Evolutionary conservation across 2,888 invertebrate species (phyloP).

Genomic region (Morinoia aosen): DNA sequence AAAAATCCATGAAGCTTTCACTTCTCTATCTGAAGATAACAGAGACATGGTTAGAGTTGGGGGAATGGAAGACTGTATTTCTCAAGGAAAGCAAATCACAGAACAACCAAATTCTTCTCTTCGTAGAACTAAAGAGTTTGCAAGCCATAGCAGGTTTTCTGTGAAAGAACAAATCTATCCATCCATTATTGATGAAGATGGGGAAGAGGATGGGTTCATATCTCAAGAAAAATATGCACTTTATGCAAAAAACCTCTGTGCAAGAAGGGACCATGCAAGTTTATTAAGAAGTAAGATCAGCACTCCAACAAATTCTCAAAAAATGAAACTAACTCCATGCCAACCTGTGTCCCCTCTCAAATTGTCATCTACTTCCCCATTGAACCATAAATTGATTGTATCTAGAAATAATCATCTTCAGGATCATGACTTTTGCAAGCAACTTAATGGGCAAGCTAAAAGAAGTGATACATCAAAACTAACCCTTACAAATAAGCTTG

Average conservation of each 20-base stretch:
- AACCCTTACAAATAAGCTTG: background rate
- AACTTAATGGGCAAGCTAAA: background rate
- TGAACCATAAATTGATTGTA: background rate
- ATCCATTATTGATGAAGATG: constrained; percentile 15
- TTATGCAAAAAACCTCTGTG: background rate
- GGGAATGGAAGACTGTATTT: background rate
- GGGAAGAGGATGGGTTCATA: background rate
- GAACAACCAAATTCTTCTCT: background rate
- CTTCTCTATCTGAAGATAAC: background rate
- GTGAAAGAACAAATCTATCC: background rate
- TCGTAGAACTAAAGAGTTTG: background rate
- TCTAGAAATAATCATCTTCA: background rate
- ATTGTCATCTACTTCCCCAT: background rate
- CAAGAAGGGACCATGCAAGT: background rate
- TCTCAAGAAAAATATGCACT: background rate
- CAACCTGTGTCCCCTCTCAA: background rate
- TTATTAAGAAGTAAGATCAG: background rate
- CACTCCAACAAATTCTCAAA: background rate
- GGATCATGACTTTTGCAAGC: background rate
- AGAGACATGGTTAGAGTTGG: background rate
- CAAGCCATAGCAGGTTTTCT: background rate
- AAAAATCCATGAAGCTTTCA: background rate
- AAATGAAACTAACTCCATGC: background rate
- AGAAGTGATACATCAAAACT: background rate
- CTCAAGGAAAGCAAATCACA: background rate